Percentiles rank a stretch among this genome's conserved stretches.
phyloP scores from a whole-genome alignment of 2,888 invertebrate species.

The Oxystoma pomonae region DNA sequence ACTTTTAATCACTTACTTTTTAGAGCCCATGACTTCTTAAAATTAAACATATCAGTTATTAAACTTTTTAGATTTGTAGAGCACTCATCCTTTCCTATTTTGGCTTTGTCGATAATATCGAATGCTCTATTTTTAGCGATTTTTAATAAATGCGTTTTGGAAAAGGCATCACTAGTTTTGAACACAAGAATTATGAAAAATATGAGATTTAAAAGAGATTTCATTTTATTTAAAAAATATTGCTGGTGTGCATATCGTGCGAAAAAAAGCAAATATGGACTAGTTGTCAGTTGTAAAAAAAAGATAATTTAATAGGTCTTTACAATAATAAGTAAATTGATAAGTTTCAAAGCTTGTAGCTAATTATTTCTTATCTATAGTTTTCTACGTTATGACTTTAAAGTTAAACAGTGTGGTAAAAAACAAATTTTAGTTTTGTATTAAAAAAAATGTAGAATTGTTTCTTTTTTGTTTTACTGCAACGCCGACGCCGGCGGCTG shows the following conservation, averaged over 20 bases:
- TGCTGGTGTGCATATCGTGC: background rate
- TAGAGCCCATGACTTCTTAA: slow-evolving; percentile 28
- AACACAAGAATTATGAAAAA: background rate
- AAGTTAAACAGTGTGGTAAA: background rate
- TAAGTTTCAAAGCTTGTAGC: background rate
- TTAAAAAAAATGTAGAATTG: too few relatives aligned
- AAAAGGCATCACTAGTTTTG: background rate
- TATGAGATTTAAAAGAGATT: background rate
- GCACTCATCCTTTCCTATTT: slow-evolving; percentile 26
- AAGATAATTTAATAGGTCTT: too few relatives aligned
- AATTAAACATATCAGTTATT: slow-evolving; percentile 21
- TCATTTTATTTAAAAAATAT: background rate
- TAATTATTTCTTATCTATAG: background rate
- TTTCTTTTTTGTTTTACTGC: too few relatives aligned
- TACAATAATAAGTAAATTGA: background rate
- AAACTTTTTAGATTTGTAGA: slow-evolving; percentile 26
- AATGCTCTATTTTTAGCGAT: slow-evolving; percentile 11
- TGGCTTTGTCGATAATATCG: slow-evolving; percentile 23
- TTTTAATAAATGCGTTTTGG: background rate
- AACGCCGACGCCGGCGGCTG: too few relatives aligned
- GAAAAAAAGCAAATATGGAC: background rate
- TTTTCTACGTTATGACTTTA: background rate
- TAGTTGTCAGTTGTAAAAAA: background rate
- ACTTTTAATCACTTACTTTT: slow-evolving; percentile 28
- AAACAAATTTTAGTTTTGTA: too few relatives aligned